Conservation (phyloP, 1,140 invertebrate genomes). For the Sycophila sp. region DNA sequence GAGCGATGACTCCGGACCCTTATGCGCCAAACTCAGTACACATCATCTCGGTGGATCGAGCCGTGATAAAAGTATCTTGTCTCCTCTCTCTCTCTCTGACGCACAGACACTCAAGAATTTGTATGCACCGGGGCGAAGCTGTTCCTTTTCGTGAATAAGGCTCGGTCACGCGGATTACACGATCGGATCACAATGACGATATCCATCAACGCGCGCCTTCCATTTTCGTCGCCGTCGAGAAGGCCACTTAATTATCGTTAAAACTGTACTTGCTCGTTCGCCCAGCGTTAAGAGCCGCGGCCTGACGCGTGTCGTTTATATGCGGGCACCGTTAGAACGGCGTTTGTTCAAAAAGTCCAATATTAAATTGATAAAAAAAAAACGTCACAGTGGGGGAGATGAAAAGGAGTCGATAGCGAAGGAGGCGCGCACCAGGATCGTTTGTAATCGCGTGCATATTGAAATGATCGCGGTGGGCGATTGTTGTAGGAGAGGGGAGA, state of each 20-base stretch:
- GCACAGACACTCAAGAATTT: no score
- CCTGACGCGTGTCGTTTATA: slow-evolving; percentile 24
- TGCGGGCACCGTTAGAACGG: slow-evolving; percentile 22
- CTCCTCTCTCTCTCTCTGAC: no score
- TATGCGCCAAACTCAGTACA: background rate
- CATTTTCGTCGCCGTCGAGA: slow-evolving; percentile 21
- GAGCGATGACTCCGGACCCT: background rate
- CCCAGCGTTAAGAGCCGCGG: background rate
- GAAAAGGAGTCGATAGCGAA: background rate
- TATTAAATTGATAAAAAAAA: slow-evolving; percentile 33
- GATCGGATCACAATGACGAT: slow-evolving; percentile 9
- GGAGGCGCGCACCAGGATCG: background rate
- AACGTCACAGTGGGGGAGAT: background rate
- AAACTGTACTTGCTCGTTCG: slow-evolving; percentile 30
- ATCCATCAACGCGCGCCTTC: slow-evolving; percentile 2
- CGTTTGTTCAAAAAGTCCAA: background rate
- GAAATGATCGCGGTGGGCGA: background rate
- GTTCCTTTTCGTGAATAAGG: slow-evolving; percentile 5
- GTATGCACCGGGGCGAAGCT: background rate
- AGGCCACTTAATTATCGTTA: slow-evolving; percentile 25
- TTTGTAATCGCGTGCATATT: background rate
- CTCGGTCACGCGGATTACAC: background rate
- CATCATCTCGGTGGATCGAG: background rate
- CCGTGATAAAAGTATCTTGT: no score
- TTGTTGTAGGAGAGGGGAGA: no score